Base-by-base conservation (phyloP, 2,888 invertebrate species). In the Diachrysia chrysitis region DNA sequence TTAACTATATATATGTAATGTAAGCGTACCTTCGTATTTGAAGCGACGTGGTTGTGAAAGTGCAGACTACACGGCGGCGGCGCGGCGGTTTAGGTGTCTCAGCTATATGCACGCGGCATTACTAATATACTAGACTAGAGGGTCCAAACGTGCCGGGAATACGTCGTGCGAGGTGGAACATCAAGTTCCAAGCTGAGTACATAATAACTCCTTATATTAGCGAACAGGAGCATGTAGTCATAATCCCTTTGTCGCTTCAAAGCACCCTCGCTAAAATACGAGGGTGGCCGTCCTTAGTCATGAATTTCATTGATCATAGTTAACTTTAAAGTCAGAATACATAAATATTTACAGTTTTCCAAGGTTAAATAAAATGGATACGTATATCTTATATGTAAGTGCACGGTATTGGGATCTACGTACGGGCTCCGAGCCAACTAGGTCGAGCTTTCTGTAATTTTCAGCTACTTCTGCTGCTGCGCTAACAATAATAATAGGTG, bases 371-470 rank as follows among this genome's bases (percentile, higher is more conserved):
- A 84, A 86, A 85, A 83, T 83, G 78, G 82, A 83, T 85, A 80
- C 70, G 81, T 87, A 81, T 82, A 83, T 78, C 83, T 83, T 83
- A 83, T 84, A 85, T 81, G 84, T 83, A 85, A 85, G 83, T 88
- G 58, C 70, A 66, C 73, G 25, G 59, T 67, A 65, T 69, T 76
- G 58, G 87, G 85, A 90, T 87, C 86, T 83, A 86, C 79, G 83
- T 85, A 80, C 89, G 92, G 93, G 93, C 93, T 90, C 83, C 73
- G 86, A 88, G 95, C 95, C 95, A 95, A 95, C 90, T 95, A 86
- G 94, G 94, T 94, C 95, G 93, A 88, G 92, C 87, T 89, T 90
- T 91, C 89, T 89, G 89, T 88, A 93, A 94, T 91, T 93, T 94
- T 91, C 90, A 87, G 89, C 86, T 87, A 81, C 73, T 87, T 88